These are phyloP conservation scores for Coelogynopora nodosa DNA, from an alignment of 2,888 invertebrate genomes.

Conservation along the genomic window DNA sequence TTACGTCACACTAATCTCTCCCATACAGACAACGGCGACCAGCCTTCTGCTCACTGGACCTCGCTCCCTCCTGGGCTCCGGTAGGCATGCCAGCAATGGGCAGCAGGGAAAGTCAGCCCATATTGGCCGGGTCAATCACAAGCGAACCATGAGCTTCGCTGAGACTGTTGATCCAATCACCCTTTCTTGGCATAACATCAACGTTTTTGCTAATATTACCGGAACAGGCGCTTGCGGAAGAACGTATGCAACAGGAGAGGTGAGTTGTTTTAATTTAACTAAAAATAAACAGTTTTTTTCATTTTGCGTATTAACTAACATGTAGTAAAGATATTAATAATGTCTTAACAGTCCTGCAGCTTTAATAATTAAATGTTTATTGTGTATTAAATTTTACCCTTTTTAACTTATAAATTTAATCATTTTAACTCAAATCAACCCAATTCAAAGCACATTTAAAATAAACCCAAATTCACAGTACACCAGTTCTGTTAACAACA, in stretches of 20 bases:
- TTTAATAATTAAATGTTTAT: too few relatives aligned
- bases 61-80: neutral
- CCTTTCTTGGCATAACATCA: constrained; percentile 36
- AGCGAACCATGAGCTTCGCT: constrained; percentile 35
- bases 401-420: too few relatives aligned
- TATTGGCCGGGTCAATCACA: neutral
- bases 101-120: neutral
- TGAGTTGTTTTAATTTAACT: too few relatives aligned
- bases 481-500: too few relatives aligned
- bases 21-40: constrained; percentile 49
- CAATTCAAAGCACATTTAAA: too few relatives aligned
- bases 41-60: neutral
- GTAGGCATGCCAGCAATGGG: neutral
- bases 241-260: constrained; percentile 30
- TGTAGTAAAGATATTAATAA: too few relatives aligned
- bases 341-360: too few relatives aligned
- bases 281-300: too few relatives aligned
- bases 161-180: constrained; percentile 40
- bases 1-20: constrained; percentile 61
- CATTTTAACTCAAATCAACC: too few relatives aligned
- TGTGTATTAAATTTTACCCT: too few relatives aligned
- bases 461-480: too few relatives aligned
- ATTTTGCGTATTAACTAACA: too few relatives aligned
- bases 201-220: constrained; percentile 32
- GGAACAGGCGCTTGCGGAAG: constrained; percentile 38